Conservation (phyloP, 2,113 vertebrate genomes). For the Centrocercus urophasianus region DNA sequence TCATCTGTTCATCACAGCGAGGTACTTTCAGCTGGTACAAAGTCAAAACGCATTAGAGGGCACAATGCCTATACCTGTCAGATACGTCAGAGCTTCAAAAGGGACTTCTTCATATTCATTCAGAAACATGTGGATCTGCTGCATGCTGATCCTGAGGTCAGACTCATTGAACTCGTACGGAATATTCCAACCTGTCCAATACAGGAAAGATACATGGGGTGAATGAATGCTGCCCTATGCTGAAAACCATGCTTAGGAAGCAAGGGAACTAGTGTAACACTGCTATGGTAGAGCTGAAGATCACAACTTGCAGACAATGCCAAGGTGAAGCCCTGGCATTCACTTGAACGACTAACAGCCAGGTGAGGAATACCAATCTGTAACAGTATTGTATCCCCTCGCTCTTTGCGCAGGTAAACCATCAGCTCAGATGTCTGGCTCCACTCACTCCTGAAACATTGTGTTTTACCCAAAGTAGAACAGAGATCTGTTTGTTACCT, state of each 20-base stretch:
- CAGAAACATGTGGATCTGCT: constrained; percentile 94
- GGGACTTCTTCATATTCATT: constrained; percentile 91
- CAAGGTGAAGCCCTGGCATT: neutral
- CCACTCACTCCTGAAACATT: neutral
- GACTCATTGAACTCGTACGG: constrained; percentile 96
- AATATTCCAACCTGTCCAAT: constrained; percentile 91
- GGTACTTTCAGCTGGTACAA: neutral
- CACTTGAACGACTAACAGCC: neutral
- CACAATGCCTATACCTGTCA: constrained; percentile 84
- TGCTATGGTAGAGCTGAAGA: neutral
- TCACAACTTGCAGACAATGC: neutral
- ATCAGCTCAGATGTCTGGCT: neutral
- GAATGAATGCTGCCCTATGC: neutral
- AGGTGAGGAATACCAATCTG: neutral
- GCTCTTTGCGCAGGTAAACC: neutral
- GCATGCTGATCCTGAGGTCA: constrained; percentile 90
- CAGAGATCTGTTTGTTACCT: neutral
- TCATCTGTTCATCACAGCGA: neutral
- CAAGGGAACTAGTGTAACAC: neutral
- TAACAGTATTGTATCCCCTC: neutral
- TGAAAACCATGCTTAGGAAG: neutral
- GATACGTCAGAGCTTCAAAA: constrained; percentile 89
- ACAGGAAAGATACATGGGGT: neutral
- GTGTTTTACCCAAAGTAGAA: neutral
- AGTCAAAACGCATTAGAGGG: neutral